phyloP scores from a whole-genome alignment of 2,888 invertebrate genomes.

The Chrysina gloriosa region DNA sequence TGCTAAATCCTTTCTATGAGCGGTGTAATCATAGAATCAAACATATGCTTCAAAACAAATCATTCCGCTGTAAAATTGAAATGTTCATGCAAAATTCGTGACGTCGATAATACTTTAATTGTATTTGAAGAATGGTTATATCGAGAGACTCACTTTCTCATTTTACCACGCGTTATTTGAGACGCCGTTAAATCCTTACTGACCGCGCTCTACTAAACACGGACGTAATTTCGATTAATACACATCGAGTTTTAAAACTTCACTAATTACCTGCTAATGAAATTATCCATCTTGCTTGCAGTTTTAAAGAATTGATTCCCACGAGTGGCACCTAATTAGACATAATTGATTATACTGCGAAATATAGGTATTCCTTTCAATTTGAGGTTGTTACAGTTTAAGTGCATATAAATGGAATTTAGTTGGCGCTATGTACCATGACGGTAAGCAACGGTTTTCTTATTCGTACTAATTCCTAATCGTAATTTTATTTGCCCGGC shows the following conservation, averaged over 20 bases:
- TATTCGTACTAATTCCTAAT: no score
- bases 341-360: background rate
- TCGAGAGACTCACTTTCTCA: conserved; percentile 1
- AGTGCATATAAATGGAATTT: no score
- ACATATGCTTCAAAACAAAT: background rate
- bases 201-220: conserved; percentile 8
- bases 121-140: background rate
- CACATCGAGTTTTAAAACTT: background rate
- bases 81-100: background rate
- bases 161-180: conserved; percentile 4
- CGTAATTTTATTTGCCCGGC: no score
- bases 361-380: no score
- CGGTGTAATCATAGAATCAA: background rate
- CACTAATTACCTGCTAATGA: background rate
- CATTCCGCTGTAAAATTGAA: background rate
- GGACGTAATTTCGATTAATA: background rate
- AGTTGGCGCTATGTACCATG: no score
- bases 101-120: background rate
- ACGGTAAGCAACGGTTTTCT: no score
- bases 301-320: background rate
- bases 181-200: background rate
- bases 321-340: background rate
- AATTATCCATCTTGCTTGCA: background rate
- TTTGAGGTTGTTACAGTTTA: no score
- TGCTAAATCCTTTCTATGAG: background rate